Conservation (phyloP, 2,797 vertebrate genomes). For the Sarcophilus harrisii region DNA sequence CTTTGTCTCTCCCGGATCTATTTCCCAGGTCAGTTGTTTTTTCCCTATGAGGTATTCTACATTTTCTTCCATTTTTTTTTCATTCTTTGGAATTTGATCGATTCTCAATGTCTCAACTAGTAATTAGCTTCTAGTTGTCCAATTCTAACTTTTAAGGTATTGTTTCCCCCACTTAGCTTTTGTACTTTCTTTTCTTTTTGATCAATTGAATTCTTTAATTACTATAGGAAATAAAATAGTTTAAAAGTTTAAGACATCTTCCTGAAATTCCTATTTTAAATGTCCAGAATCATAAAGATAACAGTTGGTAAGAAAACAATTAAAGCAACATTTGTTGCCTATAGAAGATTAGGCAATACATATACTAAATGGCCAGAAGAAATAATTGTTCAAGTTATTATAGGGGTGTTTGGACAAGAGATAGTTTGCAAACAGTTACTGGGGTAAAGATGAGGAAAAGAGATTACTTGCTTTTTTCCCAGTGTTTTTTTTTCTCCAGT, state of each 20-base stretch:
- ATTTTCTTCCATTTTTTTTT: too few species aligned
- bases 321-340: slow-evolving; percentile 27
- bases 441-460: not conserved
- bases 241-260: not conserved
- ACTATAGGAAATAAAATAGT: not conserved
- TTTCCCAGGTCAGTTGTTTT: too few species aligned
- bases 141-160: too few species aligned
- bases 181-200: too few species aligned
- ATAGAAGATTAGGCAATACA: slow-evolving; percentile 25
- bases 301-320: slow-evolving; percentile 18
- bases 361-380: slow-evolving; percentile 5
- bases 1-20: too few species aligned
- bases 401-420: slow-evolving; percentile 47
- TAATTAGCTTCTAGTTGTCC: too few species aligned
- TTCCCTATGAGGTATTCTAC: too few species aligned
- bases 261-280: not conserved
- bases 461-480: not conserved
- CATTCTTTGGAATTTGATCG: too few species aligned
- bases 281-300: not conserved
- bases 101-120: too few species aligned
- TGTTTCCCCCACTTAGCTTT: not conserved
- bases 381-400: slow-evolving; percentile 11
- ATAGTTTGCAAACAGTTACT: slow-evolving; percentile 54
- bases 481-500: slow-evolving; percentile 26
- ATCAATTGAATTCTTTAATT: not conserved